phyloP scores from a whole-genome alignment of 2,888 invertebrate species.

The Pediacus dermestoides region DNA sequence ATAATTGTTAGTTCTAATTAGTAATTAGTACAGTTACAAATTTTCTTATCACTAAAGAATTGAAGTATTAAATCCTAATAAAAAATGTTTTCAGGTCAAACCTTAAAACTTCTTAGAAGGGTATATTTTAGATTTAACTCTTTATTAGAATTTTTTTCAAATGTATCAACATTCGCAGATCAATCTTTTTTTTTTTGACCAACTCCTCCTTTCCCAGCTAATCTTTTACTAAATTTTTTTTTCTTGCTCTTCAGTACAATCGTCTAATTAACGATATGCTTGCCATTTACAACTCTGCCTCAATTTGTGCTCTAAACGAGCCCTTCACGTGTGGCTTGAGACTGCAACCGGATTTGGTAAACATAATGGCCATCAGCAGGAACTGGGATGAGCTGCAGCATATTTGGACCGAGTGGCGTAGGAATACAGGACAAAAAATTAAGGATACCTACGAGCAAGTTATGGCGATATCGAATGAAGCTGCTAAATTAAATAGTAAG shows the following conservation, averaged over 20 bases:
- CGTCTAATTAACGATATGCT: slow-evolving; percentile 85
- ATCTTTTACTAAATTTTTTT: slow-evolving; percentile 37
- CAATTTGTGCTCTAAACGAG: slow-evolving; percentile 80
- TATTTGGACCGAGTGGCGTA: slow-evolving; percentile 87
- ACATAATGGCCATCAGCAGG: slow-evolving; percentile 74
- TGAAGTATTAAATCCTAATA: too few relatives aligned
- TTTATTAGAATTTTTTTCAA: slow-evolving; percentile 1
- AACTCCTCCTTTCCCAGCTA: background rate
- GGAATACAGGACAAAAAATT: slow-evolving; percentile 77
- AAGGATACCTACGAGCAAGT: slow-evolving; percentile 77
- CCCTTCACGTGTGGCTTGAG: slow-evolving; percentile 78
- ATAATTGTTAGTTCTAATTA: too few relatives aligned
- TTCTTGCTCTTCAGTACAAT: slow-evolving; percentile 86
- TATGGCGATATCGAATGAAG: slow-evolving; percentile 74
- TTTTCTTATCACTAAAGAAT: too few relatives aligned
- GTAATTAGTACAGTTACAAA: too few relatives aligned
- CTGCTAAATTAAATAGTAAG: slow-evolving; percentile 77
- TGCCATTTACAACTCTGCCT: slow-evolving; percentile 79
- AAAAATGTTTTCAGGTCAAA: too few relatives aligned
- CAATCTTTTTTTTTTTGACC: slow-evolving; percentile 6
- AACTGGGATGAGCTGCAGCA: slow-evolving; percentile 88
- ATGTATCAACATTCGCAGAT: background rate
- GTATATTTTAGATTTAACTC: slow-evolving; percentile 1
- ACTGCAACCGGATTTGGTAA: slow-evolving; percentile 72
- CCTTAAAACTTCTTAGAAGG: too few relatives aligned